Conservation (phyloP, 2,888 invertebrate species). For the Pseudanteris insignis region DNA sequence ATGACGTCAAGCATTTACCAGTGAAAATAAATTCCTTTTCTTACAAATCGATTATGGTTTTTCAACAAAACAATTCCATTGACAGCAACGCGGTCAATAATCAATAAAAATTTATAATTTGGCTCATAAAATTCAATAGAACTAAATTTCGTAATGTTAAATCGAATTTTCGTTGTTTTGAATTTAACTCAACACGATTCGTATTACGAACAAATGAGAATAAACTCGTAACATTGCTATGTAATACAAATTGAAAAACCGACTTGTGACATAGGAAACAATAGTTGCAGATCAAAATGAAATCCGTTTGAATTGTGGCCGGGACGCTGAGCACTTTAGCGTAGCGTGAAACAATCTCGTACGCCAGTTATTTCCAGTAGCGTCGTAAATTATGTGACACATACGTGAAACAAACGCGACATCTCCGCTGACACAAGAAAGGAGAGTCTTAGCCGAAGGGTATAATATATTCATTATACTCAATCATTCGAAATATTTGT, state of each 20-base stretch:
- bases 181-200: too few species aligned
- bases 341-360: constrained; percentile 38
- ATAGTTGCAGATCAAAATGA: constrained; percentile 36
- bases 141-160: too few species aligned
- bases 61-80: too few species aligned
- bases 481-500: constrained; percentile 39
- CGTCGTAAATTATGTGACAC: constrained; percentile 43
- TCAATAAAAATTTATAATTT: constrained; percentile 38
- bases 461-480: constrained; percentile 45
- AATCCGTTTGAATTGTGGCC: constrained; percentile 12
- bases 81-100: too few species aligned
- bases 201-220: too few species aligned
- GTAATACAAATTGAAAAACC: too few species aligned
- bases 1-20: too few species aligned
- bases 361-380: constrained; percentile 43
- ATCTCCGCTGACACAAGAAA: constrained; percentile 43
- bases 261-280: constrained; percentile 13
- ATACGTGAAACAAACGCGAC: constrained; percentile 42
- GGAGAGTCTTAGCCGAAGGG: constrained; percentile 32
- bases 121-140: too few species aligned
- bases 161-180: constrained; percentile 30
- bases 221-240: too few species aligned
- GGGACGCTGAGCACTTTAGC: constrained; percentile 16
- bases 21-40: too few species aligned
- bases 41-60: too few species aligned